Evolutionary conservation across 2,888 invertebrate genomes (phyloP).

Genomic region (Scrobipalpa atriplicella): DNA sequence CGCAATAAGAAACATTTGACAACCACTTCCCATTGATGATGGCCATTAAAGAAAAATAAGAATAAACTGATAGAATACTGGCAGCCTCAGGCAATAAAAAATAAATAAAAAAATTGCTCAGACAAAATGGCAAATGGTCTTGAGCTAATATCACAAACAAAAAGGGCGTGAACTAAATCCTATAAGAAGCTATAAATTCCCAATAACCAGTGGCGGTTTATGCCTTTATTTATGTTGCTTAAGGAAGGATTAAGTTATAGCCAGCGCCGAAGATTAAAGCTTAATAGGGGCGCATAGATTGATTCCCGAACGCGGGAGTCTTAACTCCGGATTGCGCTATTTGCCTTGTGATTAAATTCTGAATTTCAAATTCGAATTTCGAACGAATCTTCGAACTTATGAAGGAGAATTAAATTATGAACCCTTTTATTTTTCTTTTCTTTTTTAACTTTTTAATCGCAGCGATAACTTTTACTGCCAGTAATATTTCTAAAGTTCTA

Average conservation of each 20-base stretch:
- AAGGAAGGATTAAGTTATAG: constrained; percentile 80
- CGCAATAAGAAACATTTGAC: constrained; percentile 67
- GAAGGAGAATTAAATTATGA: background rate
- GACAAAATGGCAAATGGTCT: background rate
- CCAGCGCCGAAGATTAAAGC: constrained; percentile 79
- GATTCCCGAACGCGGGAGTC: constrained; percentile 72
- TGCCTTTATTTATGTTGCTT: constrained; percentile 79
- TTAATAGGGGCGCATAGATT: constrained; percentile 78
- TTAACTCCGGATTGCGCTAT: constrained; percentile 57
- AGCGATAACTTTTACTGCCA: constrained; percentile 27
- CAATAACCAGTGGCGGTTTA: constrained; percentile 77
- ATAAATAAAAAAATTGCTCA: background rate
- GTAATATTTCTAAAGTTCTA: constrained; percentile 21
- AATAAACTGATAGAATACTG: constrained; percentile 14
- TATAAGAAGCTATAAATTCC: constrained; percentile 55
- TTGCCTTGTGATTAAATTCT: constrained; percentile 50
- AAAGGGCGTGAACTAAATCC: constrained; percentile 46
- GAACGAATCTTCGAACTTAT: constrained; percentile 9
- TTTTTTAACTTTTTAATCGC: constrained; percentile 22
- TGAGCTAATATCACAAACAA: constrained; percentile 32
- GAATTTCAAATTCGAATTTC: constrained; percentile 31
- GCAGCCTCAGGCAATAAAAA: background rate
- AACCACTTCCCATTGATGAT: constrained; percentile 69
- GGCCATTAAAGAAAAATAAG: constrained; percentile 28
- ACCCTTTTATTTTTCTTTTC: constrained; percentile 21